Evolutionary conservation across 2,888 invertebrate species (phyloP), one percentile per base, ranked within the genome.

Genomic region (Eurois occulta): DNA sequence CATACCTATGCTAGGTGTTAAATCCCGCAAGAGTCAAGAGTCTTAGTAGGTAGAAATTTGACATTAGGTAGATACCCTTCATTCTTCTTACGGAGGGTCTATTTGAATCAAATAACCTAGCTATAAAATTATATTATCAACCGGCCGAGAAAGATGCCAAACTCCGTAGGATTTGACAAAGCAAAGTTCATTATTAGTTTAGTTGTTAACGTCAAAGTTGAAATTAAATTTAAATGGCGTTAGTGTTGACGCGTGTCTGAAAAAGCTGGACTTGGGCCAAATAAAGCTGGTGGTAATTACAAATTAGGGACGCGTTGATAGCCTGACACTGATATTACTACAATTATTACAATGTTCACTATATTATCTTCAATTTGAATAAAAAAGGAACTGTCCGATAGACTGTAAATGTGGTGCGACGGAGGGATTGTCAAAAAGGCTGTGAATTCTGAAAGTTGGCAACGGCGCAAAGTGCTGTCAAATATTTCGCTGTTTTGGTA

Each of bases 211-310:
- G 70, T 80, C 66, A 78, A 73, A 83, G 72, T 75, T 80, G 68
- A 75, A 70, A 83, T 77, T 80, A 72, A 75, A 77, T 74, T 77
- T 78, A 80, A 88, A 84, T 80, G 62, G 77, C 70, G 72, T 74
- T 83, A 68, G 80, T 71, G 79, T 86, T 86, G 84, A 77, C 78
- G 65, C 68, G 72, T 80, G 62, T 71, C 76, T 73, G 64, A 76
- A 79, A 77, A 60, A 72, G 68, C 78, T 88, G 87, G 88, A 84
- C 24, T 66, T 48, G 48, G 32, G 90, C 89, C 90, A 89, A 84
- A 73, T 80, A 71, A 83, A 73, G 71, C 74, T 32, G 66, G 68
- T 71, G 72, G 79, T 83, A 86, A 87, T 84, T 80, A 77, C 72
- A 69, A 80, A 85, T 84, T 85, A 89, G 80, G 32, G 48, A 67